Conservation (phyloP, 2,113 vertebrate genomes). For the Megaceryle maxima region DNA sequence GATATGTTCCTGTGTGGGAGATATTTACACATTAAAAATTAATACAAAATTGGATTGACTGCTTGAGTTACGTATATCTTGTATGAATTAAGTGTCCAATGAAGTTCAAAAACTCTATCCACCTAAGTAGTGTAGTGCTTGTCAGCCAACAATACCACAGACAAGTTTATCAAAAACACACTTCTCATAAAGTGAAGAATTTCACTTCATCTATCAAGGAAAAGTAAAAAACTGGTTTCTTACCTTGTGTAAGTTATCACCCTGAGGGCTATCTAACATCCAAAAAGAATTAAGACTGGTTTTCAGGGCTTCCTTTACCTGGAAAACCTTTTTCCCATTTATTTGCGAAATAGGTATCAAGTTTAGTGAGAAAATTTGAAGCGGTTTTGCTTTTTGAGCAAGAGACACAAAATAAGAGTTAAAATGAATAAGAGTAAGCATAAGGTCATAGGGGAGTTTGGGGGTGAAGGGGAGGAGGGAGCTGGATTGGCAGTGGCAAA, state of each 20-base stretch:
- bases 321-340: neutral
- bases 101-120: neutral
- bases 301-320: neutral
- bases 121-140: neutral
- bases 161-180: neutral
- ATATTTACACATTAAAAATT: neutral
- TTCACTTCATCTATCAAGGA: neutral
- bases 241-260: neutral
- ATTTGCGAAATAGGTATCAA: neutral
- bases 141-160: neutral
- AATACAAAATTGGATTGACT: neutral
- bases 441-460: no score
- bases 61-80: neutral
- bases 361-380: neutral
- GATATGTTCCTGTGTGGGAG: no score
- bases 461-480: neutral
- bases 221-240: neutral
- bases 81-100: neutral
- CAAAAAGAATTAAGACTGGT: neutral
- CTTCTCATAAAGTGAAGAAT: neutral
- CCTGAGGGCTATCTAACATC: neutral
- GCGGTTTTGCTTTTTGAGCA: neutral
- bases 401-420: neutral
- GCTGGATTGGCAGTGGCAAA: neutral
- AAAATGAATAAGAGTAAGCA: neutral